Base-by-base conservation (phyloP, 2,113 vertebrate species). In the Ptychochromis oligacanthus region DNA sequence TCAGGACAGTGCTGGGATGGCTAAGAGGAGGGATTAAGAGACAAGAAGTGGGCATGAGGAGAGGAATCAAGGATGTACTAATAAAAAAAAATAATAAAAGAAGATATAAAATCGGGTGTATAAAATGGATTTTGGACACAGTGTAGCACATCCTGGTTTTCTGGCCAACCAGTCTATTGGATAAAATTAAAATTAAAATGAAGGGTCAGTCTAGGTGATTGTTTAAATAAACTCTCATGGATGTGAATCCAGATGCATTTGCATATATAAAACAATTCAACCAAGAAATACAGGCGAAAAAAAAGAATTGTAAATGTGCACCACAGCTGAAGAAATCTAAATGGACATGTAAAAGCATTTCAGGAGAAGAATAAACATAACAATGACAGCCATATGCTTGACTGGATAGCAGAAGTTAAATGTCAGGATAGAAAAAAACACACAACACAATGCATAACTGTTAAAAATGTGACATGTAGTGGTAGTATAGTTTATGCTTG, bases 361-460 rank as follows among this genome's bases (percentile, higher is more conserved):
- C 59, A 55, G 55, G n/a, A 65, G 18, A 20, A 34, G 24, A 62
- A 57, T 74, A 38, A 70, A 46, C 57, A 59, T 18, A 57, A 79
- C 59, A 79, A 52, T 64, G 55, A 76, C 57, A 72, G 10, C 24
- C 6, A 38, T 61, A 78, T 64, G 67, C 60, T 34, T 20, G 13
- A 58, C n/a, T 74, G 77, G 61, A 72, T 52, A 72, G 74, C 60
- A 49, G 49, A 56, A 77, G 49, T 56, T 75, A 26, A 75, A 79
- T 76, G 62, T 82, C 64, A 65, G 40, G 22, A 57, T 9, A 8
- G 4, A 14, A 6, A 7, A 4, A 77, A 20, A 3, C 55, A n/a
- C 12, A 43, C 3, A 17, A 24, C 24, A 52, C 65, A 70, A 70
- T 70, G 46, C 65, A 72, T 31, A 72, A 31, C 26, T 31, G 65